phyloP scores from a whole-genome alignment of 2,797 vertebrate species.

The Oreochromis grahami region DNA sequence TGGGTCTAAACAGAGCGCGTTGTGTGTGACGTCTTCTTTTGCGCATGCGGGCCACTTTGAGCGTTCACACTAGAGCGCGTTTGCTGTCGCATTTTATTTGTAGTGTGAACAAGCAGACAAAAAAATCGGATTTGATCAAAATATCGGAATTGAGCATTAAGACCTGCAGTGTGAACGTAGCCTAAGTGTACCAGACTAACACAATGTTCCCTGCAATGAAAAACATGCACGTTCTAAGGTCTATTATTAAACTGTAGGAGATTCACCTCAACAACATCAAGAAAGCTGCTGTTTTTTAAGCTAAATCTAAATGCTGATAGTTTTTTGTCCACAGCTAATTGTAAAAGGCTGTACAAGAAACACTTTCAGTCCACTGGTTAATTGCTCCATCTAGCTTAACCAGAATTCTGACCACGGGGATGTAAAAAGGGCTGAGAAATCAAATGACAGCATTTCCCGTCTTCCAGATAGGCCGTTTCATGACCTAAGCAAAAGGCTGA shows the following conservation, averaged over 20 bases:
- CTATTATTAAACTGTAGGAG: constrained; percentile 12
- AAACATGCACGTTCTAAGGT: constrained; percentile 4
- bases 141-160: too few species aligned
- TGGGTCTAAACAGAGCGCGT: too few species aligned
- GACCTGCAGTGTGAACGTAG: too few species aligned
- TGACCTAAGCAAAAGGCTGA: constrained; percentile 6
- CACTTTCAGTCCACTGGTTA: neutral
- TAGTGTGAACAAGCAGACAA: too few species aligned
- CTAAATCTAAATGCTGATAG: neutral
- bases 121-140: too few species aligned
- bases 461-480: neutral
- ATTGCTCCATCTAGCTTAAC: constrained; percentile 34
- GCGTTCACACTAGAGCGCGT: too few species aligned
- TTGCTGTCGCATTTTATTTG: too few species aligned
- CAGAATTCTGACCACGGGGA: constrained; percentile 6
- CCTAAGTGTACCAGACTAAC: constrained; percentile 12
- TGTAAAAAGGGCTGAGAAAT: constrained; percentile 12
- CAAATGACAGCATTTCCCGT: neutral
- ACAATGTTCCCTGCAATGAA: neutral
- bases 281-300: neutral
- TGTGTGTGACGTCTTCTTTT: too few species aligned
- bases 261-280: neutral
- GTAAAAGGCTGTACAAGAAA: constrained; percentile 17
- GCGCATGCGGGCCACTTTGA: too few species aligned
- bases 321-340: constrained; percentile 24